These are phyloP conservation scores for Schizopygopsis pylzovi DNA, from an alignment of 2,797 vertebrate species.

Conservation along the genomic window DNA sequence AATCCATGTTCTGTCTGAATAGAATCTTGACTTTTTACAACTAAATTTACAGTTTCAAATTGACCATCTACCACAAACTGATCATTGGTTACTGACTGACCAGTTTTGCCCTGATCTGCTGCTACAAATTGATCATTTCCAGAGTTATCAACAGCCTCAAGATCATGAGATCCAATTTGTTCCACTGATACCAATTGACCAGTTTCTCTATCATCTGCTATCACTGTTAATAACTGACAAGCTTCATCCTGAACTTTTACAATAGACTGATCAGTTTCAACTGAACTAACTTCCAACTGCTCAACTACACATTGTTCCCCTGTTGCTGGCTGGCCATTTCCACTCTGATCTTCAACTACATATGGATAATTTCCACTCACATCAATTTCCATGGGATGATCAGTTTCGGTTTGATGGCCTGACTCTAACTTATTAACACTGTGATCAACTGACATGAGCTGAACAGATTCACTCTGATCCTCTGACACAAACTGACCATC, in stretches of 20 bases:
- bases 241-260: slow-evolving; percentile 18
- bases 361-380: neutral
- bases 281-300: neutral
- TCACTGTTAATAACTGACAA: slow-evolving; percentile 7
- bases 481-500: slow-evolving; percentile 9
- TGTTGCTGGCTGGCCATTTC: neutral
- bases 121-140: neutral
- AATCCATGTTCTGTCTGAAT: neutral
- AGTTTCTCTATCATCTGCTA: neutral
- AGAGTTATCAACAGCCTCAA: slow-evolving; percentile 3
- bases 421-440: neutral
- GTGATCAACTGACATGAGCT: neutral
- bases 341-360: slow-evolving; percentile 2
- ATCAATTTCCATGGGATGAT: slow-evolving; percentile 32
- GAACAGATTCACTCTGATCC: neutral
- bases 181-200: neutral
- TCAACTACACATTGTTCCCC: neutral
- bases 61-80: slow-evolving; percentile 10
- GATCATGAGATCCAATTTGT: neutral
- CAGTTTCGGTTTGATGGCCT: neutral
- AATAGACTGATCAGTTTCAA: slow-evolving; percentile 3
- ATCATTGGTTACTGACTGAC: neutral
- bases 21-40: neutral
- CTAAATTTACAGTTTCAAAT: neutral
- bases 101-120: neutral